Percentiles rank a stretch among this genome's conserved stretches.
Conservation (phyloP, 2,888 invertebrate species). For the Eupithecia centaureata region DNA sequence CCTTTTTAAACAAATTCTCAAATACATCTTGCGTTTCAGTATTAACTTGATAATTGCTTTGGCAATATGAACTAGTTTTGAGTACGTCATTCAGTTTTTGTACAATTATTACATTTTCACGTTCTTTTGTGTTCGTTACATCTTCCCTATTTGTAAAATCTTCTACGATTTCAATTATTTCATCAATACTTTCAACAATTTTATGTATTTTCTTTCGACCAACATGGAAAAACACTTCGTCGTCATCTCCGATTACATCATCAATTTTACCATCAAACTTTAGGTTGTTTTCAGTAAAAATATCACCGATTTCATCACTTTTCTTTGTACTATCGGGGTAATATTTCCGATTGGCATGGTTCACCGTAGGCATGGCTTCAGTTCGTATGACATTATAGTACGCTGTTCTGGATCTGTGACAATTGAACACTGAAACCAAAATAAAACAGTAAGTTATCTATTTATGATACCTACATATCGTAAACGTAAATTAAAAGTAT, state of each 20-base stretch:
- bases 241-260: neutral
- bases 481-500: neutral
- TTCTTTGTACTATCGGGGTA: slow-evolving; percentile 33
- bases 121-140: neutral
- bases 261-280: neutral
- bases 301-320: slow-evolving; percentile 20
- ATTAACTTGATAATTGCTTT: neutral
- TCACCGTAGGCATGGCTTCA: slow-evolving; percentile 76
- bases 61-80: neutral
- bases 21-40: neutral
- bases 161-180: neutral
- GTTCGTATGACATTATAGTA: slow-evolving; percentile 65
- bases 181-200: neutral
- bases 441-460: neutral
- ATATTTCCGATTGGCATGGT: slow-evolving; percentile 49
- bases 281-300: neutral
- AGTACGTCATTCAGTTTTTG: neutral
- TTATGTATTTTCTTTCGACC: neutral
- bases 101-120: neutral
- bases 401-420: slow-evolving; percentile 43
- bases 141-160: neutral
- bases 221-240: neutral
- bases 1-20: neutral
- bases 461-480: neutral
- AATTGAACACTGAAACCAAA: slow-evolving; percentile 21